Evolutionary conservation across 2,888 invertebrate species (phyloP).

Genomic region (Napeogenes sylphis): DNA sequence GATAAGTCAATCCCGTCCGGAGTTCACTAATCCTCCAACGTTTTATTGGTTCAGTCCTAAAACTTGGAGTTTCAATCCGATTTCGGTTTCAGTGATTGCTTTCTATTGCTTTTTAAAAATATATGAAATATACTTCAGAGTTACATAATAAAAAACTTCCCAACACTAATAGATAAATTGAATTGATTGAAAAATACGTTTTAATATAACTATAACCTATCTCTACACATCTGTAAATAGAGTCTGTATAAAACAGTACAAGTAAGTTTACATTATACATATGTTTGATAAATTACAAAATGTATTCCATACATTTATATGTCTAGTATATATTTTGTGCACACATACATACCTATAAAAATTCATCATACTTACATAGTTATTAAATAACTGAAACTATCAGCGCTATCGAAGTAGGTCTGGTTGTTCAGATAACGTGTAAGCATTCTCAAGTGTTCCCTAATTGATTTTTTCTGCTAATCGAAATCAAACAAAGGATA

Average conservation of each 20-base stretch:
- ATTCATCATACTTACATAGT: not conserved
- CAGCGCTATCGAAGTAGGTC: slow-evolving; percentile 16
- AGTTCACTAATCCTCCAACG: slow-evolving; percentile 31
- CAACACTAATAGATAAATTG: no score
- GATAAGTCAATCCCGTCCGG: slow-evolving; percentile 10
- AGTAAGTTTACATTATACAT: no score
- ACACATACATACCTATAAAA: no score
- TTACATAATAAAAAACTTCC: no score
- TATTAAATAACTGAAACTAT: slow-evolving; percentile 6
- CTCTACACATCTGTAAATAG: no score
- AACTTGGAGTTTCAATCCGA: slow-evolving; percentile 34
- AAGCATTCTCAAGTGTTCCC: slow-evolving; percentile 5
- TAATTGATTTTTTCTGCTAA: slow-evolving; percentile 15
- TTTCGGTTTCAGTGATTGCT: slow-evolving; percentile 31
- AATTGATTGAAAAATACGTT: no score
- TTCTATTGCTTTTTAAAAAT: slow-evolving; percentile 23
- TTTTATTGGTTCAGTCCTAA: slow-evolving; percentile 35
- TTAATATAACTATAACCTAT: no score
- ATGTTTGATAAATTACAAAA: no score
- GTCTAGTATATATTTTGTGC: no score
- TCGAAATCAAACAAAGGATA: not conserved
- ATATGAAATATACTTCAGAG: no score
- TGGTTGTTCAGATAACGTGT: slow-evolving; percentile 12
- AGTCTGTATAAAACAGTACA: no score
- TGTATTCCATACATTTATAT: no score